Conservation (phyloP, 2,113 vertebrate genomes). For the Psephotus haematonotus region DNA sequence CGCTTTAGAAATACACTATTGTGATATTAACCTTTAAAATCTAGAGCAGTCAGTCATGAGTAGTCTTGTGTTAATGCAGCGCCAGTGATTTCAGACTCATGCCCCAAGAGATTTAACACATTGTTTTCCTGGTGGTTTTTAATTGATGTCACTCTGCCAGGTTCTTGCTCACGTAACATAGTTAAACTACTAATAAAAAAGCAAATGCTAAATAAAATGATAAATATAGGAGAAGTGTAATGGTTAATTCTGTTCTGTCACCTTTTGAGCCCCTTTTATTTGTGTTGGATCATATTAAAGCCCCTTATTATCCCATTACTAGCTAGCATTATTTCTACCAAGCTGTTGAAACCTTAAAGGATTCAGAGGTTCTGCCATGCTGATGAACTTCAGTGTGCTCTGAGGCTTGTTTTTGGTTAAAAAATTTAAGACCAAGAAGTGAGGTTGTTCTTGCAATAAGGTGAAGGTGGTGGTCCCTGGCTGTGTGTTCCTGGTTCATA, state of each 20-base stretch:
- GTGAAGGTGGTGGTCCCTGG: not conserved
- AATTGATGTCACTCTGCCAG: not conserved
- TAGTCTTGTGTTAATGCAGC: not conserved
- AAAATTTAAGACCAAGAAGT: not conserved
- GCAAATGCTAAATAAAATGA: not conserved
- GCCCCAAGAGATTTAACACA: not conserved
- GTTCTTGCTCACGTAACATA: not conserved
- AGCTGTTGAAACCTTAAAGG: not conserved
- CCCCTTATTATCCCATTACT: not conserved
- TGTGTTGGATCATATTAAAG: not conserved
- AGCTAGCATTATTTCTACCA: not conserved
- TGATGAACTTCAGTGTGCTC: not conserved
- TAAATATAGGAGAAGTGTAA: not conserved
- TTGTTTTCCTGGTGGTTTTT: not conserved
- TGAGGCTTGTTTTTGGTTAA: not conserved
- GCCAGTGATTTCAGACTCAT: not conserved
- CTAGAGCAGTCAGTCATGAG: not conserved
- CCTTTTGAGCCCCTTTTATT: not conserved
- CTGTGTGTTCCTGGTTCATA: fast-evolving
- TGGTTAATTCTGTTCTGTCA: not conserved
- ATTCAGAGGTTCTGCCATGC: not conserved
- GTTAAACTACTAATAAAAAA: not conserved
- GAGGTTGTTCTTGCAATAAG: not conserved
- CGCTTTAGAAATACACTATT: not conserved
- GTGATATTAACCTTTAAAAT: not conserved